These are phyloP conservation scores for Timema podura DNA, from an alignment of 2,888 invertebrate species.

Conservation along the genomic window DNA sequence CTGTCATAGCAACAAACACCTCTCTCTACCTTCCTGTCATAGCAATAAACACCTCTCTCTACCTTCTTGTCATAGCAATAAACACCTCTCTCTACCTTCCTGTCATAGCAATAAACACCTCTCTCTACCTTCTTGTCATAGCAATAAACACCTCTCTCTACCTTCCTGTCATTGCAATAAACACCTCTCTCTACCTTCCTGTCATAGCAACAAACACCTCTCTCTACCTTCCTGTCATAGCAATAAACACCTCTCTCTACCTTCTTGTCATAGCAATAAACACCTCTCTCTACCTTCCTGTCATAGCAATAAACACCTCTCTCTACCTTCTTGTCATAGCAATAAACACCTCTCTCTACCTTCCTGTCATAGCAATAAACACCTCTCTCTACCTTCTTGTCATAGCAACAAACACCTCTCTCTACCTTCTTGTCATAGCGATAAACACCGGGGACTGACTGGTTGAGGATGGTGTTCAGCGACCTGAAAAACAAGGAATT, in stretches of 20 bases:
- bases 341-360: neutral
- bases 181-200: neutral
- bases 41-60: neutral
- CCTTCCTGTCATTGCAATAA: neutral
- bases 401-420: neutral
- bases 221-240: neutral
- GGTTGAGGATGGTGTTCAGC: no score
- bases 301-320: neutral
- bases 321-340: neutral
- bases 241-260: neutral
- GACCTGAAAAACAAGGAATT: no score
- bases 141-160: neutral
- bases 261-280: neutral
- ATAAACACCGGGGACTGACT: neutral
- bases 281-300: neutral
- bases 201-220: neutral
- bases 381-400: neutral
- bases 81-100: neutral
- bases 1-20: neutral
- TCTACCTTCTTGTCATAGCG: neutral
- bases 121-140: neutral
- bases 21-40: neutral
- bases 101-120: neutral
- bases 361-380: neutral
- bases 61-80: neutral